phyloP scores from a whole-genome alignment of 2,888 invertebrate species.

The Pyrocoelia pectoralis region DNA sequence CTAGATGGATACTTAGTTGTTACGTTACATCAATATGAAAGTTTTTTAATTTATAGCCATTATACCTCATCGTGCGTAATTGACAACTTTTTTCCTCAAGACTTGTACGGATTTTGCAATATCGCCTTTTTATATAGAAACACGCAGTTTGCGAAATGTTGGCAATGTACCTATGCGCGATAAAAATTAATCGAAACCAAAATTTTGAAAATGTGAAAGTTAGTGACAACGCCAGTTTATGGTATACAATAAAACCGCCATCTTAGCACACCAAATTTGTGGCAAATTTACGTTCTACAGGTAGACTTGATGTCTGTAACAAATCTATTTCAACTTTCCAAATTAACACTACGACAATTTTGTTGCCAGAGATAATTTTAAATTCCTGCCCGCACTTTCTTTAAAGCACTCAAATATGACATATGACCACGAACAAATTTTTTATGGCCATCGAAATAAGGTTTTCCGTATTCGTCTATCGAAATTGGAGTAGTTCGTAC shows the following conservation, averaged over 20 bases:
- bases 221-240: neutral
- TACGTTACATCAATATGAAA: neutral
- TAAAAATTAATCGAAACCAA: neutral
- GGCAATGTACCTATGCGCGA: neutral
- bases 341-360: too few relatives aligned
- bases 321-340: too few relatives aligned
- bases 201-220: too few relatives aligned
- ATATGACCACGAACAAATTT: too few relatives aligned
- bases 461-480: too few relatives aligned
- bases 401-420: too few relatives aligned
- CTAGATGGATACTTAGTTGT: neutral
- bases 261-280: neutral
- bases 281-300: neutral
- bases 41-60: constrained; percentile 1
- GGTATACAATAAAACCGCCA: neutral
- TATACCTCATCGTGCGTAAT: neutral
- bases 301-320: neutral
- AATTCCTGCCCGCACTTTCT: too few relatives aligned
- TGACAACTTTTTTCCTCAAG: neutral
- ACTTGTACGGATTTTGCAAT: neutral
- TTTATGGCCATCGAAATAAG: too few relatives aligned
- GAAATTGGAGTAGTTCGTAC: too few relatives aligned
- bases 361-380: too few relatives aligned
- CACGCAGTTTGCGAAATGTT: neutral
- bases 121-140: neutral